Conservation (phyloP, 2,797 vertebrate species). For the Alectoris magna region DNA sequence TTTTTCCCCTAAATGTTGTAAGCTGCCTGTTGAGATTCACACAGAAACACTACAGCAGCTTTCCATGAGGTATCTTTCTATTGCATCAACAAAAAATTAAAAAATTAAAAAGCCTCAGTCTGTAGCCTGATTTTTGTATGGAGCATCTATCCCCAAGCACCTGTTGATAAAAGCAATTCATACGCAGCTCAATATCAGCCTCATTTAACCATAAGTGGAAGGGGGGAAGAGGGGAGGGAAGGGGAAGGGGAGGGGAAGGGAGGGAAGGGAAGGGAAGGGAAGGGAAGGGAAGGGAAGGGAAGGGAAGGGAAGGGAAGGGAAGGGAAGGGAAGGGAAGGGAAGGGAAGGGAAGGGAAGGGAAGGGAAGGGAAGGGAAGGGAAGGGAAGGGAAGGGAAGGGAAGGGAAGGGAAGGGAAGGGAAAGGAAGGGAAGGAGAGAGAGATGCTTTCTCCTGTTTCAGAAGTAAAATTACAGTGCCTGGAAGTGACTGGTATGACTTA, state of each 20-base stretch:
- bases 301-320: too few relatives aligned
- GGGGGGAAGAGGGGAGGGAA: too few relatives aligned
- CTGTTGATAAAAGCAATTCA: neutral
- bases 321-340: too few relatives aligned
- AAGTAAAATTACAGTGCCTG: neutral
- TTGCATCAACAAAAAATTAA: neutral
- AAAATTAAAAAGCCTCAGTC: neutral
- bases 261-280: too few relatives aligned
- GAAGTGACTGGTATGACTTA: slow-evolving; percentile 21
- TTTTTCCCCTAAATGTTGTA: neutral
- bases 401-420: too few relatives aligned
- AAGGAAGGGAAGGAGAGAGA: too few relatives aligned
- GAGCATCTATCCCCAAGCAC: neutral
- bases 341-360: too few relatives aligned
- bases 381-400: too few relatives aligned
- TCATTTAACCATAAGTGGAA: neutral
- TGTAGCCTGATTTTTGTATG: neutral
- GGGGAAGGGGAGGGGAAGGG: too few relatives aligned
- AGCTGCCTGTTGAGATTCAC: neutral
- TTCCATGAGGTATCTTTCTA: neutral
- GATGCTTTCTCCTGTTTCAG: neutral
- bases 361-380: too few relatives aligned
- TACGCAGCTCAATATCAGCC: neutral
- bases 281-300: too few relatives aligned
- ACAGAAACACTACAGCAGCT: neutral